phyloP scores from a whole-genome alignment of 2,797 vertebrate species.

The Ctenopoma multispine region DNA sequence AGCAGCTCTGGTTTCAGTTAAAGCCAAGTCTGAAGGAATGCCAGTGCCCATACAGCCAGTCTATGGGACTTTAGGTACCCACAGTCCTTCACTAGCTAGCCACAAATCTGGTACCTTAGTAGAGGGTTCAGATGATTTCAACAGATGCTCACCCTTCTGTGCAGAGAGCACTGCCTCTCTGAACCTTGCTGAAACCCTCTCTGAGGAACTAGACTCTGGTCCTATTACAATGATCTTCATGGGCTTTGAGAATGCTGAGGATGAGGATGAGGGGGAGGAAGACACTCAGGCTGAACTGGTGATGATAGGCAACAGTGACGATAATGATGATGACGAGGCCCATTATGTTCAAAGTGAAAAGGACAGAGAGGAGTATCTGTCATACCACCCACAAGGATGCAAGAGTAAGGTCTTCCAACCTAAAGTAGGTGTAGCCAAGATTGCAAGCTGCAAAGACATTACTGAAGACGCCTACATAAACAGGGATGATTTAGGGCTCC shows the following conservation, averaged over 20 bases:
- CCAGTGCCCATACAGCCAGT: constrained; percentile 41
- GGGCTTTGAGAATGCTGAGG: constrained; percentile 91
- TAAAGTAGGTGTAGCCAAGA: constrained; percentile 63
- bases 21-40: constrained; percentile 46
- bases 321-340: constrained; percentile 48
- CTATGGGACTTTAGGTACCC: constrained; percentile 53
- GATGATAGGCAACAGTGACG: constrained; percentile 85
- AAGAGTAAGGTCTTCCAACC: constrained; percentile 88
- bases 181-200: constrained; percentile 77
- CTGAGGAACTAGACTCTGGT: constrained; percentile 80
- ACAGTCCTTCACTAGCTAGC: constrained; percentile 37
- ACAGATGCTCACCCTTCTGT: constrained; percentile 42
- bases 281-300: constrained; percentile 91
- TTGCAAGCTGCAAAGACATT: constrained; percentile 62
- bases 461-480: constrained; percentile 73
- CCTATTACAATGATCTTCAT: constrained; percentile 97
- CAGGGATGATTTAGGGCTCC: constrained; percentile 82
- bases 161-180: constrained; percentile 77
- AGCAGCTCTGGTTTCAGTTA: constrained; percentile 57
- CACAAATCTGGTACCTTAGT: background rate
- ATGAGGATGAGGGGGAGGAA: constrained; percentile 86
- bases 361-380: constrained; percentile 67
- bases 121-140: background rate
- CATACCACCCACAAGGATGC: constrained; percentile 87
- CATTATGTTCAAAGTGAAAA: constrained; percentile 2